Conservation (phyloP, 2,888 invertebrate species). For the Chalcosyrphus nemorum region DNA sequence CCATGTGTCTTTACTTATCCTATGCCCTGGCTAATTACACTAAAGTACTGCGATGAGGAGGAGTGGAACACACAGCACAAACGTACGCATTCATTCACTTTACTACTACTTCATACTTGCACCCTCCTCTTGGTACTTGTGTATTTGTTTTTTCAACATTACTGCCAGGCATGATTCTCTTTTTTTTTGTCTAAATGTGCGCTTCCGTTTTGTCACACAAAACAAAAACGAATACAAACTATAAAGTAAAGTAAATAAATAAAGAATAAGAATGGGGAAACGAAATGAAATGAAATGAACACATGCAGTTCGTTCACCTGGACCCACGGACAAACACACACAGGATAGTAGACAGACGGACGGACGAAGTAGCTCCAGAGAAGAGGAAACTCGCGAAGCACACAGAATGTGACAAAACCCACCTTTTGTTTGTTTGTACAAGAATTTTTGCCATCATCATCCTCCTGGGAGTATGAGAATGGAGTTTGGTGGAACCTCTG, state of each 20-base stretch:
- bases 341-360: conserved; percentile 11
- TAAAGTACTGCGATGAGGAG: conserved; percentile 21
- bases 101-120: conserved; percentile 11
- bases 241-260: conserved; percentile 67
- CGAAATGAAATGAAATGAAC: conserved; percentile 48
- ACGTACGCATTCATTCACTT: conserved; percentile 71
- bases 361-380: conserved; percentile 36
- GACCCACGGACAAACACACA: conserved; percentile 39
- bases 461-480: background rate
- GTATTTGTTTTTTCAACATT: conserved; percentile 9
- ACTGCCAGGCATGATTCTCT: conserved; percentile 29
- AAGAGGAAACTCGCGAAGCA: conserved; percentile 31
- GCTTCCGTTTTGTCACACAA: conserved; percentile 66
- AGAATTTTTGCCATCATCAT: conserved; percentile 63
- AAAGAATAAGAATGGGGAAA: conserved; percentile 58
- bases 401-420: conserved; percentile 69
- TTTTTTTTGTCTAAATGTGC: conserved; percentile 50
- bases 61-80: conserved; percentile 12
- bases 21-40: conserved; percentile 60
- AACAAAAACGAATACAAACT: conserved; percentile 38
- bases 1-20: conserved; percentile 20
- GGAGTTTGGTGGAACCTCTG: conserved; percentile 13
- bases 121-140: background rate
- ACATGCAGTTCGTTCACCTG: conserved; percentile 60
- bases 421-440: conserved; percentile 70